Percentiles rank a stretch among this genome's conserved stretches.
Conservation (phyloP, 2,797 vertebrate species). For the Falco columbarius region DNA sequence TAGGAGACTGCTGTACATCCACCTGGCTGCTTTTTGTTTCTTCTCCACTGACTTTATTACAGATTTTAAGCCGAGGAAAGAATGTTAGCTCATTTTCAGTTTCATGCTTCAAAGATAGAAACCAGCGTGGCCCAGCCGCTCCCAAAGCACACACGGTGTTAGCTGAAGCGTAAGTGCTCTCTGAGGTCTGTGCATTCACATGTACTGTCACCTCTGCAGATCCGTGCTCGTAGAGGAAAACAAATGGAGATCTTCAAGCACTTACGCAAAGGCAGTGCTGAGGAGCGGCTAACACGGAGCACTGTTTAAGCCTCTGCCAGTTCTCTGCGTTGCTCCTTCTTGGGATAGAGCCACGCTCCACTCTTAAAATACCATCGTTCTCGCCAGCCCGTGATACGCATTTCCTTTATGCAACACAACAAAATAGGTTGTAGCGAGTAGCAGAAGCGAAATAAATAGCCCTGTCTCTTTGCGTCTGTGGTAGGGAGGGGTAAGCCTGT, state of each 20-base stretch:
- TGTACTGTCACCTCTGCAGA: background rate
- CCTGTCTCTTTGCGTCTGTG: accelerated
- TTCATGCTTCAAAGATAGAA: background rate
- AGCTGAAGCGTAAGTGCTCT: background rate
- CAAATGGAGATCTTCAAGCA: no score
- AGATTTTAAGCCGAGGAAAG: background rate
- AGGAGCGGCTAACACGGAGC: accelerated
- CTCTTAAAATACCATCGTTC: accelerated
- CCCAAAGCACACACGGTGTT: accelerated
- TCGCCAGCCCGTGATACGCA: background rate
- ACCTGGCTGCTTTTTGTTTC: background rate
- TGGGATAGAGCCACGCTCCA: accelerated
- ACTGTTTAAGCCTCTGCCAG: accelerated
- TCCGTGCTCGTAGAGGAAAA: accelerated
- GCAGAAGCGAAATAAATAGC: background rate
- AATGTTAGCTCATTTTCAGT: background rate
- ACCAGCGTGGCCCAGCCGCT: accelerated
- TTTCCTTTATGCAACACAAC: accelerated
- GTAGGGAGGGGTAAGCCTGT: accelerated
- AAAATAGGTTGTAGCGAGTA: background rate
- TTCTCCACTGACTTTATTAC: background rate
- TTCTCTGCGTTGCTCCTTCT: accelerated
- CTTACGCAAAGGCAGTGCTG: no score
- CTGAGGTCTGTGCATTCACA: no score
- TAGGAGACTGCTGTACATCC: background rate